Evolutionary conservation across 2,113 vertebrate species (phyloP), one percentile per base, ranked within the genome.

Genomic region (Recurvirostra avosetta): DNA sequence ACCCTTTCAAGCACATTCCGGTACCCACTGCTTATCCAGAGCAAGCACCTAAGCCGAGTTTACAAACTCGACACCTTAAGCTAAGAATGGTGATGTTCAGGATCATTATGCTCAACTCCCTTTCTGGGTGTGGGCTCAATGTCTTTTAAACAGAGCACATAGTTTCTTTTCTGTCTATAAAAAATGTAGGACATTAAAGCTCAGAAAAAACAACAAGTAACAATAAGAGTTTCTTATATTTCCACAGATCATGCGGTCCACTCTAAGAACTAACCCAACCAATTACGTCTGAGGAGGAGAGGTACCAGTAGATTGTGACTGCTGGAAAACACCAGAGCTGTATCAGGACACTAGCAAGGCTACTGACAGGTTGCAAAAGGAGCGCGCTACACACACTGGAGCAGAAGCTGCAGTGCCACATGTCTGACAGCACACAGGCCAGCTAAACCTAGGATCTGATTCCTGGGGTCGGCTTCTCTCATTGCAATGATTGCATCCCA

Each of bases 341-440:
- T 10, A 32, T 12, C 59, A n/a, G 43, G 67, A 67, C 34, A 15
- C 62, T 19, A 32, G 52, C 34, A 25, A 68, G n/a, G 63, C 62
- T 41, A 50, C 58, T 84, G 63, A 47, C 17, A n/a, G 68, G 34
- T 84, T 55, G 25, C 62, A 70, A 34, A 32, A 91, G 62, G n/a
- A 73, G 36, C 27, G 41, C 1, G 3, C 58, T 47, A 25, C 67
- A 38, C 32, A 41, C 26, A 5, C 16, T 12, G 52, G 41, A 84
- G 47, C 43, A 59, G 59, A 36, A 92, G 73, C 53, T 5, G 4
- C 1, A 3, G 49, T 6, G 3, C 19, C 70, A 65, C 4, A 5
- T 11, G 14, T 36, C 53, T 76, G 73, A 45, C 9, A 20, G 16
- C 8, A 11, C 34, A 43, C 0, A 1, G 2, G 29, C 19, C 0